These are phyloP conservation scores for Eulemur albifrons DNA, from an alignment of 2,797 vertebrate genomes.

Conservation along the genomic window DNA sequence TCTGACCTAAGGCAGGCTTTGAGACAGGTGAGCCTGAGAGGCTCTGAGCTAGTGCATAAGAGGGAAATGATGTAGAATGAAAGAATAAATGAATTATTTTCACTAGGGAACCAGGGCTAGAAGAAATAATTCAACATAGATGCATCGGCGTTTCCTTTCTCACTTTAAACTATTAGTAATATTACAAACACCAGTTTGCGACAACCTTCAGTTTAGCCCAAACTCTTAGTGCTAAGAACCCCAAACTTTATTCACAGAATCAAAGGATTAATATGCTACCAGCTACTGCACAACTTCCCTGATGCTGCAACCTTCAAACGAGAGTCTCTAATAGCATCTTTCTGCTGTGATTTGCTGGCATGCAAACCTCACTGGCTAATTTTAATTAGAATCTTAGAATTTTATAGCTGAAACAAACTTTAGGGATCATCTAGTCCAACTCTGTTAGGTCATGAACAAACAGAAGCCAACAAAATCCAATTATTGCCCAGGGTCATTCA, in stretches of 20 bases:
- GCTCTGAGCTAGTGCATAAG: neutral
- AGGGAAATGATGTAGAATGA: neutral
- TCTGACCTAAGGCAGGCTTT: neutral
- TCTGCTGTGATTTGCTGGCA: constrained; percentile 12
- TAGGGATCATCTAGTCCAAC: constrained; percentile 17
- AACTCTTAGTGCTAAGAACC: neutral
- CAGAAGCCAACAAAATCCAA: constrained; percentile 25
- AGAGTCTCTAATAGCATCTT: neutral
- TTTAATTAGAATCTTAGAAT: constrained; percentile 53
- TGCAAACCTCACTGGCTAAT: neutral
- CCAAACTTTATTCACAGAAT: neutral
- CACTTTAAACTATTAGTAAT: neutral
- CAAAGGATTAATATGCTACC: neutral
- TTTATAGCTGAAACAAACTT: constrained; percentile 48
- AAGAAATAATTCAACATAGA: neutral
- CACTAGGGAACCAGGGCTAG: neutral
- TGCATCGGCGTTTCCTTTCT: neutral
- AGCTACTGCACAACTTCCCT: neutral
- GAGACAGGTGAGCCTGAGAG: neutral
- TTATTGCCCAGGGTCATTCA: constrained; percentile 9
- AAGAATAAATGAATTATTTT: neutral
- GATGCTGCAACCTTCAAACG: neutral
- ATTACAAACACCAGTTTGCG: neutral
- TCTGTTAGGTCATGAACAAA: constrained; percentile 45
- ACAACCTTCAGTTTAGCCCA: neutral